Percentiles rank a stretch among this genome's conserved stretches.
phyloP scores from a whole-genome alignment of 2,113 vertebrate genomes.

The Plotosus lineatus region DNA sequence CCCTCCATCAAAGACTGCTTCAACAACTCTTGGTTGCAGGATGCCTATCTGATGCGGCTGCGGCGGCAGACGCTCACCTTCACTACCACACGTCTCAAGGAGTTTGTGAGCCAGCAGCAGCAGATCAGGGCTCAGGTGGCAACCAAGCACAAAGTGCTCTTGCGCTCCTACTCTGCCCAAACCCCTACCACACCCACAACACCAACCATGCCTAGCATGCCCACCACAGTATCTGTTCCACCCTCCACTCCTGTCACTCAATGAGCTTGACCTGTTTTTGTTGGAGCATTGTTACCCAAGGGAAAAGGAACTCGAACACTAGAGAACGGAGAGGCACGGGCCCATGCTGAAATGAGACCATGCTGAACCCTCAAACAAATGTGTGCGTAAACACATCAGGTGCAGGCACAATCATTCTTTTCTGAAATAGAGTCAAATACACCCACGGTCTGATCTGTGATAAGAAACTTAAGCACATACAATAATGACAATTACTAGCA shows the following conservation, averaged over 20 bases:
- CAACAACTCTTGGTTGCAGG: conserved; percentile 93
- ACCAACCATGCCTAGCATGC: conserved; percentile 61
- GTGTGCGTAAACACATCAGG: conserved; percentile 24
- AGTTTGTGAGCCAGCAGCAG: conserved; percentile 91
- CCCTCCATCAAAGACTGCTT: conserved; percentile 93
- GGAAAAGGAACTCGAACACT: conserved; percentile 38
- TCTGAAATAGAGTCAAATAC: conserved; percentile 11
- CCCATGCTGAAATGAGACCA: conserved; percentile 24
- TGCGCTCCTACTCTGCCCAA: conserved; percentile 84
- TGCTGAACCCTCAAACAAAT: conserved; percentile 6
- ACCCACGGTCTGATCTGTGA: conserved; percentile 20
- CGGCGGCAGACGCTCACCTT: conserved; percentile 96
- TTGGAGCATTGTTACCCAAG: conserved; percentile 12
- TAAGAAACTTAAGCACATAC: conserved; percentile 26
- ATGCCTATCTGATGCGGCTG: conserved; percentile 95
- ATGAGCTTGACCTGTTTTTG: conserved; percentile 59
- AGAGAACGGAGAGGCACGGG: conserved; percentile 33
- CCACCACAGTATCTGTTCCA: conserved; percentile 67
- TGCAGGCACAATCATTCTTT: conserved; percentile 7
- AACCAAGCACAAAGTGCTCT: conserved; percentile 97
- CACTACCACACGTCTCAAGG: conserved; percentile 93
- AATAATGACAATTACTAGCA: conserved; percentile 14
- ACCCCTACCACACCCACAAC: conserved; percentile 80
- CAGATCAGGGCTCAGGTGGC: conserved; percentile 73
- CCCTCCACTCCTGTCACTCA: conserved; percentile 67